Evolutionary conservation across 2,888 invertebrate species (phyloP).

Genomic region (Carterocephalus palaemon): DNA sequence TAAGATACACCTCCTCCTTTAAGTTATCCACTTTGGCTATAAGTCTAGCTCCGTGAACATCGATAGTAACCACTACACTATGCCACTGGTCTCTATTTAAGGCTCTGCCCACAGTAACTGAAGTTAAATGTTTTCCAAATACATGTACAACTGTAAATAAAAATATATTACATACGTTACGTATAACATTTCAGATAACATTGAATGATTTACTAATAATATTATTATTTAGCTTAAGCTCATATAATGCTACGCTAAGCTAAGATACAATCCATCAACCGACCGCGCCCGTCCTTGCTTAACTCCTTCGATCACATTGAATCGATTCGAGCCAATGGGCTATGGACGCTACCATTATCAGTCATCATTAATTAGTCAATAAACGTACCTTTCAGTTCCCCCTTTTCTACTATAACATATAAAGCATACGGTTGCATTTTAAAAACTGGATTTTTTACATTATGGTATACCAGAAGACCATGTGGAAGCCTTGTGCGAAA

Average conservation of each 20-base stretch:
- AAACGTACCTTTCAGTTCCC: slow-evolving; percentile 84
- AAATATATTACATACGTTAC: too few relatives aligned
- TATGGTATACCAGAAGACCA: slow-evolving; percentile 92
- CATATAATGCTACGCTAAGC: too few relatives aligned
- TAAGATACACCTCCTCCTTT: slow-evolving; percentile 88
- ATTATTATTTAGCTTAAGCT: too few relatives aligned
- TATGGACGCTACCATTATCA: too few relatives aligned
- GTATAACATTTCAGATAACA: neutral
- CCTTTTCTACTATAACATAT: slow-evolving; percentile 94
- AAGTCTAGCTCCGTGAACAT: slow-evolving; percentile 90
- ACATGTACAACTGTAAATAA: slow-evolving; percentile 86
- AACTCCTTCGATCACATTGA: too few relatives aligned
- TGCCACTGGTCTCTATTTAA: slow-evolving; percentile 95
- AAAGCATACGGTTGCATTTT: slow-evolving; percentile 92
- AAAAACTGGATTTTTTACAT: slow-evolving; percentile 91
- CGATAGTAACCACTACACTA: slow-evolving; percentile 90
- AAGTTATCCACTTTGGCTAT: slow-evolving; percentile 92
- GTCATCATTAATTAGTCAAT: too few relatives aligned
- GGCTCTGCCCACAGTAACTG: slow-evolving; percentile 91
- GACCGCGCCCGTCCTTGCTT: too few relatives aligned
- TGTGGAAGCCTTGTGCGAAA: slow-evolving; percentile 93
- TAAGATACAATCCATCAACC: too few relatives aligned
- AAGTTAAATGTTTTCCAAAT: slow-evolving; percentile 91
- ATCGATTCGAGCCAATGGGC: too few relatives aligned
- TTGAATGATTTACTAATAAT: too few relatives aligned